phyloP scores from a whole-genome alignment of 2,113 vertebrate species.

The Hippolais icterina region DNA sequence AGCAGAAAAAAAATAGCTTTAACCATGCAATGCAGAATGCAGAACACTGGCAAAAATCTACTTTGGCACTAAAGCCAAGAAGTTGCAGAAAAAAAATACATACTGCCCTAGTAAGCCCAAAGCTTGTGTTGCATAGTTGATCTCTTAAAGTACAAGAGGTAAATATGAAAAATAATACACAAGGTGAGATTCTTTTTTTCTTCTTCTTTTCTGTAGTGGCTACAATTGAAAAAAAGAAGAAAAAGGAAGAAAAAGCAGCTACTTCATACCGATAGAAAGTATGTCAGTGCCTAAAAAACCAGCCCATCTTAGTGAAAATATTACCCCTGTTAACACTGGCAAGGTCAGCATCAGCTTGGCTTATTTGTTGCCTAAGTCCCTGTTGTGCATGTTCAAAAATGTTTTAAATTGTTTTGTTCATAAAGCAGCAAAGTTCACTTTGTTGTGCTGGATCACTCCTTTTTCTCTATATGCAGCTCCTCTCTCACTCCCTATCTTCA shows the following conservation, averaged over 20 bases:
- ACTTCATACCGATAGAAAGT: not conserved
- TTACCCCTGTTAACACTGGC: not conserved
- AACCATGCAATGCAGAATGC: not conserved
- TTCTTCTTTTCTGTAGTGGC: not conserved
- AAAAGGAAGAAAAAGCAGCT: not conserved
- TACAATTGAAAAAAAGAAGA: not conserved
- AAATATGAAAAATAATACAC: not conserved
- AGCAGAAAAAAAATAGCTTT: not conserved
- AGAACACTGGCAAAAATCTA: not conserved
- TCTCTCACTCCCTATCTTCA: not conserved
- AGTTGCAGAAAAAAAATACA: not conserved
- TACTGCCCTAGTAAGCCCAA: not conserved
- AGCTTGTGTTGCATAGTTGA: not conserved
- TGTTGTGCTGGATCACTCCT: slow-evolving; percentile 44
- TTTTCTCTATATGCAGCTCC: not conserved
- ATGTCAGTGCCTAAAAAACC: not conserved
- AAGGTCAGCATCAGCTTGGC: slow-evolving; percentile 2
- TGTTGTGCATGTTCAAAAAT: slow-evolving; percentile 41
- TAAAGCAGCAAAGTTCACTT: slow-evolving; percentile 37
- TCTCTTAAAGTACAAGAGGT: not conserved
- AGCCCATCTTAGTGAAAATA: slow-evolving; percentile 21
- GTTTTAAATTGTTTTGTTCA: slow-evolving; percentile 55
- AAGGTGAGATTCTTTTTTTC: not conserved
- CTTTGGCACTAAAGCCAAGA: not conserved
- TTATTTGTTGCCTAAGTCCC: slow-evolving; percentile 43